phyloP scores from a whole-genome alignment of 2,888 invertebrate species.

The Crepidodera aurea region DNA sequence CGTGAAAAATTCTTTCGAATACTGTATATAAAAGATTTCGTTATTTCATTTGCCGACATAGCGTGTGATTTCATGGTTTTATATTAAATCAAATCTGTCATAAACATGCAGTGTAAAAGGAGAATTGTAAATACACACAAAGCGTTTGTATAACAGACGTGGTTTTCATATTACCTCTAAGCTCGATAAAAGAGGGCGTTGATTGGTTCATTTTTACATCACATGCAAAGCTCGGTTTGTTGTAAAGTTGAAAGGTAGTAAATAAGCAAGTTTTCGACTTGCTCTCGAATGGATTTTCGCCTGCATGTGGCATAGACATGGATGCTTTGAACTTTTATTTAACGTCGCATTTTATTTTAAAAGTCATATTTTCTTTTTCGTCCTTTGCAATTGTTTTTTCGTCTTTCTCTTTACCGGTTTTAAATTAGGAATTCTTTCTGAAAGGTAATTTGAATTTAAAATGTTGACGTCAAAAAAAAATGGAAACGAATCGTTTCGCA shows the following conservation, averaged over 20 bases:
- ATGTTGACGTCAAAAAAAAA: too few relatives aligned
- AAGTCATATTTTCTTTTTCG: slow-evolving; percentile 55
- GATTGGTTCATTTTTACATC: slow-evolving; percentile 58
- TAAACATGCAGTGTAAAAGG: slow-evolving; percentile 43
- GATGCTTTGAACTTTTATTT: slow-evolving; percentile 57
- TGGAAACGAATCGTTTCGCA: too few relatives aligned
- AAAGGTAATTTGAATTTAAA: too few relatives aligned
- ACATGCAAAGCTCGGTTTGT: slow-evolving; percentile 51
- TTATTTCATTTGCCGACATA: background rate
- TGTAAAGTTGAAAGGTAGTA: slow-evolving; percentile 56
- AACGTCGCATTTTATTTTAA: slow-evolving; percentile 54
- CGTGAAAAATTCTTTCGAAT: background rate
- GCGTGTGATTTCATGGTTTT: slow-evolving; percentile 27
- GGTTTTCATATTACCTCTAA: slow-evolving; percentile 50
- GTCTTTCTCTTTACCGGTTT: too few relatives aligned
- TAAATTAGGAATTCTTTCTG: too few relatives aligned
- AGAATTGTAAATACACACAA: slow-evolving; percentile 43
- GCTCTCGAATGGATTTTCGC: slow-evolving; percentile 53
- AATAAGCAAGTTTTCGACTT: slow-evolving; percentile 60
- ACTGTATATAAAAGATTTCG: background rate
- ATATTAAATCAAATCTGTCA: slow-evolving; percentile 51
- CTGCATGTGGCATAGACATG: slow-evolving; percentile 55
- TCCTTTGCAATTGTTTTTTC: background rate
- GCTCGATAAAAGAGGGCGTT: slow-evolving; percentile 55
- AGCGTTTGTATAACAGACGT: slow-evolving; percentile 42